A percentile compares a stretch with the other conserved stretches of the same genome.
Conservation (phyloP, 2,113 vertebrate genomes). For the Trachemys scripta region DNA sequence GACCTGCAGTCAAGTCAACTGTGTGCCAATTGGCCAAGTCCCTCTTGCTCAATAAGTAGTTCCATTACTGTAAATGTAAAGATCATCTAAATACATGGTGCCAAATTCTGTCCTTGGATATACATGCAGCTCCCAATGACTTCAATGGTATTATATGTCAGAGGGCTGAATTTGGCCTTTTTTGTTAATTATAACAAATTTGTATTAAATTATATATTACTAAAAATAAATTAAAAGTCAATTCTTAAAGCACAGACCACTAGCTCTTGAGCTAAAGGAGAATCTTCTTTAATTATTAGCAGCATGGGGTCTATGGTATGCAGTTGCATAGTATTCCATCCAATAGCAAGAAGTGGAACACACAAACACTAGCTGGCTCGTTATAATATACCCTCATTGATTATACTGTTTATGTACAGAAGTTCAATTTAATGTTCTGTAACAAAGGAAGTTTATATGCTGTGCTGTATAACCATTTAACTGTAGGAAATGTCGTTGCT, state of each 20-base stretch:
- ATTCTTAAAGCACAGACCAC: neutral
- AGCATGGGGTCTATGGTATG: accelerated
- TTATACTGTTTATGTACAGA: neutral
- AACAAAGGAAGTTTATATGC: neutral
- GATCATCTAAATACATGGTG: neutral
- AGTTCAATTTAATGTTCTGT: neutral
- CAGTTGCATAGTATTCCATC: neutral
- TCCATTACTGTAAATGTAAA: neutral
- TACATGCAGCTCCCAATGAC: neutral
- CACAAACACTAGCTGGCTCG: neutral
- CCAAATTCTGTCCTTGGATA: neutral
- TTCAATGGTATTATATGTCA: neutral
- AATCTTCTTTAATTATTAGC: neutral
- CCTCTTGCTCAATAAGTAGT: neutral
- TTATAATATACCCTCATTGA: neutral
- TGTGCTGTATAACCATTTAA: neutral
- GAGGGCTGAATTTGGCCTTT: neutral
- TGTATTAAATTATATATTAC: neutral
- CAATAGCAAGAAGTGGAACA: neutral
- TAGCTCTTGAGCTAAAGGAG: neutral
- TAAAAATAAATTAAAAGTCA: neutral
- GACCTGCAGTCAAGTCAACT: constrained; percentile 1
- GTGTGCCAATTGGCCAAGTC: accelerated
- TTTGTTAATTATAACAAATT: neutral
- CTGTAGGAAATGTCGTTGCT: neutral